Evolutionary conservation across 2,888 invertebrate species (phyloP), one percentile per base, ranked within the genome.

Genomic region (Pristionchus fissidentatus): DNA sequence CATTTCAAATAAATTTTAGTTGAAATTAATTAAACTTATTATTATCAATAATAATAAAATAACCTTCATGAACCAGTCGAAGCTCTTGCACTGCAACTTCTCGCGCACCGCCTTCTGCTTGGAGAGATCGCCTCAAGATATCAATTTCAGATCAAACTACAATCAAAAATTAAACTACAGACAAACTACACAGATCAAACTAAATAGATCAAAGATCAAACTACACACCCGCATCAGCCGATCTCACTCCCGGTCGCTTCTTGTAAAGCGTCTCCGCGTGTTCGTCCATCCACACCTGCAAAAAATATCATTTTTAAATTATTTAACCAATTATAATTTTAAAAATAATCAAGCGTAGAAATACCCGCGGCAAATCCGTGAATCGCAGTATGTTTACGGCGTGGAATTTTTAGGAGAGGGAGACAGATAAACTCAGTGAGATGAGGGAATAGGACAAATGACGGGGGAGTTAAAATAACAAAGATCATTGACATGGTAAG

Each of bases 201-300:
- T 41, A 55, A 46, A 46, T 38, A 8, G 22, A 57, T 70, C 43
- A 46, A 49, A 29, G 22, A 29, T 35, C 75, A 46, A 32, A 2
- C 19, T 19, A n/a, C 79, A 29, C 15, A 87, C 92, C 91, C 0
- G 90, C 86, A 82, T 91, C 89, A 0, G 89, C 90, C 26, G 77
- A 83, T 3, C 84, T 84, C 62, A 92, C 87, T 4, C 88, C 89
- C 0, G 97, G 96, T 46, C 96, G 94, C 0, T 96, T 94, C 85
- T 94, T 93, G 93, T 97, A 98, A 82, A 98, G 93, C 92, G 95
- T 95, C 88, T 97, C 94, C 1, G 96, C 96, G 93, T 97, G 98
- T 91, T 98, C 97, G 92, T 98, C 98, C 97, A 98, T 97, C 98
- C 98, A 98, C 2, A 98, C 97, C 86, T 87, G 43, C 3, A 80